Evolutionary conservation across 1,140 invertebrate species (phyloP).

Genomic region (Stratiolaelaps scimitus): DNA sequence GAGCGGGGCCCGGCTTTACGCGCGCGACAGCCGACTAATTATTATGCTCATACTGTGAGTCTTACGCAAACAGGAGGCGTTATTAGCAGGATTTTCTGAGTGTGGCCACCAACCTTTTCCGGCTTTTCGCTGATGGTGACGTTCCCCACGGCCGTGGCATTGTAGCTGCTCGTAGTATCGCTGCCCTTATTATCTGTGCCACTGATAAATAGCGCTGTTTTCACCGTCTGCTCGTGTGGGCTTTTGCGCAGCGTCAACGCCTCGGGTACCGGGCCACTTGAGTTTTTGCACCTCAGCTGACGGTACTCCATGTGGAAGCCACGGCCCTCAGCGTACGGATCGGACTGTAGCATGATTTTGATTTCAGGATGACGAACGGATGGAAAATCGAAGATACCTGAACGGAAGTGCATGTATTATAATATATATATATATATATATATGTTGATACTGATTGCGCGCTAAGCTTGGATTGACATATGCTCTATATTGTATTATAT

Average conservation of each 20-base stretch:
- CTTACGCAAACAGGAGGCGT: no score
- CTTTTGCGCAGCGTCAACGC: slow-evolving; percentile 15
- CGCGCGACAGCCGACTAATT: no score
- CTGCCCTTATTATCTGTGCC: background rate
- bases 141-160: background rate
- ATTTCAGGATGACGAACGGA: slow-evolving; percentile 17
- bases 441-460: no score
- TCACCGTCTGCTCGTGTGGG: slow-evolving; percentile 14
- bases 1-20: no score
- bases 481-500: no score
- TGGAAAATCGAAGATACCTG: slow-evolving; percentile 20
- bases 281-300: slow-evolving; percentile 18
- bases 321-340: slow-evolving; percentile 10
- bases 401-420: background rate
- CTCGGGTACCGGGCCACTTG: background rate
- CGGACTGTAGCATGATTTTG: slow-evolving; percentile 25
- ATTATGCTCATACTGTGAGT: no score
- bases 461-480: no score
- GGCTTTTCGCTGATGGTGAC: background rate
- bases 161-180: background rate
- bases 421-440: no score
- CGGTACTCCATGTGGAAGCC: slow-evolving; percentile 24
- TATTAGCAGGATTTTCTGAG: background rate
- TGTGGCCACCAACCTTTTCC: background rate
- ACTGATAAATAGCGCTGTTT: slow-evolving; percentile 22